Evolutionary conservation across 2,888 invertebrate genomes (phyloP).

Genomic region (Saturnia japonica): DNA sequence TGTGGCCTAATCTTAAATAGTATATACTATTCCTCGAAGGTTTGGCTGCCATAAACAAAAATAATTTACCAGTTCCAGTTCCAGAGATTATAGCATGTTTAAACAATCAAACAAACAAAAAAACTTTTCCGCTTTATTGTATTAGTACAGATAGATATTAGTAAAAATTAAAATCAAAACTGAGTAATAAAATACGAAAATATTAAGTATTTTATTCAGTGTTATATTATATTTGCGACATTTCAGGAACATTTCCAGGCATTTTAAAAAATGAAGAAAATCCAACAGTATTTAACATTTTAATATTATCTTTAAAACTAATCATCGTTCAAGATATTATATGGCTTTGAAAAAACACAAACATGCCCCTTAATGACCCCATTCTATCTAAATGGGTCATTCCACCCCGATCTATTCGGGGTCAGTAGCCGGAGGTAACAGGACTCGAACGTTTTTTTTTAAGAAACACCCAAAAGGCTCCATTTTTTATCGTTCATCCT

Average conservation of each 20-base stretch:
- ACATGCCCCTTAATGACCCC: constrained; percentile 60
- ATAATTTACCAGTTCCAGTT: no score
- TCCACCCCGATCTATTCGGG: constrained; percentile 63
- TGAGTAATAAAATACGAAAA: neutral
- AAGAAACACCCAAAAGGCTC: constrained; percentile 50
- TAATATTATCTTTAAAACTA: constrained; percentile 5
- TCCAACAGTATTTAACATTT: neutral
- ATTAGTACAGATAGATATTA: no score
- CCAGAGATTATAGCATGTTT: no score
- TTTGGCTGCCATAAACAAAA: no score
- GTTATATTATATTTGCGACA: neutral
- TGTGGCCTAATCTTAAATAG: no score
- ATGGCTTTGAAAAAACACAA: constrained; percentile 21
- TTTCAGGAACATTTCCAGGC: neutral
- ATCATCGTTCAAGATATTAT: constrained; percentile 5
- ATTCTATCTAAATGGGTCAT: constrained; percentile 77
- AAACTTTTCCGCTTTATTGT: no score
- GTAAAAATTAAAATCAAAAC: neutral
- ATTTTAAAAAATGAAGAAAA: neutral
- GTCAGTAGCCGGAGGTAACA: constrained; percentile 75
- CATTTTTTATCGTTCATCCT: constrained; percentile 77
- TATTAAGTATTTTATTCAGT: neutral
- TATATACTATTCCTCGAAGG: no score
- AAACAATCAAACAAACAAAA: no score
- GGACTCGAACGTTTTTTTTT: constrained; percentile 72